Percentiles rank a stretch among this genome's conserved stretches.
These are phyloP conservation scores for Leucosticte australis DNA, from an alignment of 2,113 vertebrate species.

Conservation along the genomic window DNA sequence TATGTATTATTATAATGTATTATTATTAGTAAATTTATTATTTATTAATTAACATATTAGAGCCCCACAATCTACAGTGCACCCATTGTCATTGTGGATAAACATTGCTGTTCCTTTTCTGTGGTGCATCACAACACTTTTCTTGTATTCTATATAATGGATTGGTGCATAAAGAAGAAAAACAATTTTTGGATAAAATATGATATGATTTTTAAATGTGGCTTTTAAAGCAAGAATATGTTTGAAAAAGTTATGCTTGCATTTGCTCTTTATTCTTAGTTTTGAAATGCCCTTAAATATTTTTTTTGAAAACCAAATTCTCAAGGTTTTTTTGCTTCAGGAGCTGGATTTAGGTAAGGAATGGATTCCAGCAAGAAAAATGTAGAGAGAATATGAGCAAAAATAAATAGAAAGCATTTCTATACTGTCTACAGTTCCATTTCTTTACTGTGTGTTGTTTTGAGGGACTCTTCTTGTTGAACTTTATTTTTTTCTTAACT, in stretches of 20 bases:
- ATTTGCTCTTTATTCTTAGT: background rate
- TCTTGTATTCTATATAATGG: background rate
- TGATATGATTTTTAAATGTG: background rate
- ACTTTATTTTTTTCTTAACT: background rate
- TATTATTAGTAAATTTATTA: background rate
- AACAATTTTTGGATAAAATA: background rate
- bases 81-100: background rate
- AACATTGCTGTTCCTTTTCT: background rate
- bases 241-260: background rate
- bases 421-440: background rate
- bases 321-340: background rate
- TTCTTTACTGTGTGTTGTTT: background rate
- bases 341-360: background rate
- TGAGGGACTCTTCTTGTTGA: background rate
- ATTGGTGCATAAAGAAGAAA: background rate
- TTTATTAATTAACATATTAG: background rate
- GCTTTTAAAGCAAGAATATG: background rate
- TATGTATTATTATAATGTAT: background rate
- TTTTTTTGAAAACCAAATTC: background rate
- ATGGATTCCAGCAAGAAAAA: background rate
- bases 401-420: background rate
- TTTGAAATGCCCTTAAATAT: background rate
- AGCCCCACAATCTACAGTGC: background rate
- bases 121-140: background rate
- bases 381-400: background rate